Base-by-base conservation (phyloP, 2,888 invertebrate genomes). In the Nephrotoma flavescens region DNA sequence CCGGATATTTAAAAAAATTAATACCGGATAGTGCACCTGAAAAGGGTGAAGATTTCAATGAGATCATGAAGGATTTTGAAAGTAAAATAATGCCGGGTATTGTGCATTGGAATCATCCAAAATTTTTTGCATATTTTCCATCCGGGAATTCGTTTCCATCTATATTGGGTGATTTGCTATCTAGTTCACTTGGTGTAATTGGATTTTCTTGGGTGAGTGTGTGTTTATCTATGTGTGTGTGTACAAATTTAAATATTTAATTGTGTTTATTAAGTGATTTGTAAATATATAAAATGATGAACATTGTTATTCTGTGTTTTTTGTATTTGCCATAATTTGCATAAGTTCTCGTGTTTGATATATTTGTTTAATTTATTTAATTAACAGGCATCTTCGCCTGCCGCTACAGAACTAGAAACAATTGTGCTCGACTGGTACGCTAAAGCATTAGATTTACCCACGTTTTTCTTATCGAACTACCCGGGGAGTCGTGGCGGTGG, bases 41-140 rank as follows among this genome's bases (percentile, higher is more conserved):
- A 86, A 92, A 95, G 85, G 94, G 95, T 0, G 96, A 97, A 90
- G 90, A 93, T 85, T 97, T 96, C 94, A 94, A 95, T 87, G 91
- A 93, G 87, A 96, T 97, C 88, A 95, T 97, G 93, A 92, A 92
- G 84, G 97, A 97, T 90, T 94, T 96, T 31, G 96, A 96, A 89
- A 92, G 93, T 41, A 95, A 95, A 90, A 96, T 96, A 86, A 95
- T 96, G 95, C 95, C 95, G 0, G 96, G 96, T 87, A 94, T 96
- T 87, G 97, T 97, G 0, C 96, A 98, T 90, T 98, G 98, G 97
- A 97, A 97, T 91, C 97, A 97, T 93, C 97, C 97, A 0, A 93
- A 96, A 88, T 98, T 98, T 91, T 97, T 97, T 90, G 98, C 98
- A 7, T 98, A 98, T 91, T 98, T 98, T 90, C 98, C 98, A 2